A percentile compares a stretch with the other conserved stretches of the same genome.
Evolutionary conservation across 2,888 invertebrate genomes (phyloP).

Genomic region (Drosophila anomelani): DNA sequence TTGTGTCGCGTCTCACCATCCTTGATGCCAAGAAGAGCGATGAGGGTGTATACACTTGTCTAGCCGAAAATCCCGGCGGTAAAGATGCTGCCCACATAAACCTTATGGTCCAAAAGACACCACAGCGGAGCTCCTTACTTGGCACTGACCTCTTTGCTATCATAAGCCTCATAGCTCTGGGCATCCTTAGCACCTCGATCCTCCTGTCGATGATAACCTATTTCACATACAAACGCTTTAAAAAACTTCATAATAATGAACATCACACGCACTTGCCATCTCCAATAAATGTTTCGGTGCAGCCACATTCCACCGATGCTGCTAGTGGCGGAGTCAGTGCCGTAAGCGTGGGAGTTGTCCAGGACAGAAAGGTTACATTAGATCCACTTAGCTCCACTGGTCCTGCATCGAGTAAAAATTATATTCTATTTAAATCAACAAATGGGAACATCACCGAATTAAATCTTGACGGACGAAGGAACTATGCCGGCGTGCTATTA

Average conservation of each 20-base stretch:
- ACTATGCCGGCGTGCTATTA: background rate
- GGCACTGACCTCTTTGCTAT: conserved; percentile 80
- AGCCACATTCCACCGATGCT: background rate
- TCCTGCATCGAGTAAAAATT: background rate
- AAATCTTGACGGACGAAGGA: background rate
- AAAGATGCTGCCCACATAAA: conserved; percentile 89
- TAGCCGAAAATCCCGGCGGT: conserved; percentile 93
- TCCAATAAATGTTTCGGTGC: background rate
- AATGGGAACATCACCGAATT: background rate
- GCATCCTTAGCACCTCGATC: conserved; percentile 79
- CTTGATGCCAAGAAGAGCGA: conserved; percentile 88
- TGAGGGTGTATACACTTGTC: conserved; percentile 90
- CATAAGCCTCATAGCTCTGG: conserved; percentile 80
- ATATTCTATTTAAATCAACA: conserved; percentile 1
- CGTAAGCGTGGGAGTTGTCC: background rate
- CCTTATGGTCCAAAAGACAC: conserved; percentile 76
- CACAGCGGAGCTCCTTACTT: conserved; percentile 69
- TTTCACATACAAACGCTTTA: conserved; percentile 39
- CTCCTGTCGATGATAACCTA: conserved; percentile 79
- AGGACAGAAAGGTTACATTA: conserved; percentile 8
- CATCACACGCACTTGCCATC: background rate
- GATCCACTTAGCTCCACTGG: background rate
- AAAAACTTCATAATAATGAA: conserved; percentile 18
- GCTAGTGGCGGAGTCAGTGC: conserved; percentile 5
- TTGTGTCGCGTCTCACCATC: conserved; percentile 86